These are phyloP conservation scores for Tetraneura akinire DNA, from an alignment of 1,140 invertebrate genomes.

Conservation along the genomic window DNA sequence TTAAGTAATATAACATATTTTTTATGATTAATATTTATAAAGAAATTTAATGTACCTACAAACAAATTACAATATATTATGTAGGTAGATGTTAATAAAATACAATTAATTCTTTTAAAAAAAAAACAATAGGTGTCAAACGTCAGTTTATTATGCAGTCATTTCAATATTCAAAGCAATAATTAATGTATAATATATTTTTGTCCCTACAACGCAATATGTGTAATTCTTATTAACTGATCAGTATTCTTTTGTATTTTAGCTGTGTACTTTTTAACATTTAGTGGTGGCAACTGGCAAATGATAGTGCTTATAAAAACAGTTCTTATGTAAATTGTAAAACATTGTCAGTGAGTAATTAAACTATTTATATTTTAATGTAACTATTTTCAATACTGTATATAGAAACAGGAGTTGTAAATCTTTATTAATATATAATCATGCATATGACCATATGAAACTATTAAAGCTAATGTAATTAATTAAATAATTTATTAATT, in stretches of 20 bases:
- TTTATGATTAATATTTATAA: not conserved
- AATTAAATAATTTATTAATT: no score
- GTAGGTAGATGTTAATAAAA: not conserved
- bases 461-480: no score
- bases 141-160: not conserved
- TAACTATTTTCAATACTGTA: no score
- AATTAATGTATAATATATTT: conserved; percentile 19
- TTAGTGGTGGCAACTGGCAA: not conserved
- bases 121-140: conserved; percentile 22
- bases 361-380: not conserved
- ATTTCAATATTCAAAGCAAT: conserved; percentile 26
- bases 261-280: not conserved
- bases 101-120: not conserved
- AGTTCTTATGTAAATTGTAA: not conserved
- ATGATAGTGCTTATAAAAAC: not conserved
- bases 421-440: no score
- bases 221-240: not conserved
- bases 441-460: no score
- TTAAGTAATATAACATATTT: no score
- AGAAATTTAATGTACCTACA: not conserved
- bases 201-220: not conserved
- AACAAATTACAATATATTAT: not conserved
- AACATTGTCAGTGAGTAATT: conserved; percentile 6
- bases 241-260: not conserved
- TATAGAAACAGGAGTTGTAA: no score